Evolutionary conservation across 2,888 invertebrate species (phyloP).

Genomic region (Beris chalybata): DNA sequence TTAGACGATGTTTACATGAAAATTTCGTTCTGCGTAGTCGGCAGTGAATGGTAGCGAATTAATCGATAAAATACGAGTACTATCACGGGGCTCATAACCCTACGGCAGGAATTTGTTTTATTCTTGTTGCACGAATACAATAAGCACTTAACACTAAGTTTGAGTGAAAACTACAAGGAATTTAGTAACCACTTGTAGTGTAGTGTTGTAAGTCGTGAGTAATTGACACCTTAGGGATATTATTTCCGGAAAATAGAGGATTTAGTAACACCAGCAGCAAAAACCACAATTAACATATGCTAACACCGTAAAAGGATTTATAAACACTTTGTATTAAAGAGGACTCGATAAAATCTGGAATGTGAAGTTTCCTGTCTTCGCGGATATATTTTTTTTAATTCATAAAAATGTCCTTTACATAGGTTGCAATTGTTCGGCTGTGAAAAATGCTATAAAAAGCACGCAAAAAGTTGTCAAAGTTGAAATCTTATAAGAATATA

Average conservation of each 20-base stretch:
- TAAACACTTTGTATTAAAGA: not conserved
- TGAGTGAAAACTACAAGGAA: not conserved
- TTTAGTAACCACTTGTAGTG: constrained; percentile 15
- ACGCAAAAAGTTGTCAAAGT: no score
- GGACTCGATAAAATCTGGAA: no score
- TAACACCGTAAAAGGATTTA: not conserved
- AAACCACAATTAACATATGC: constrained; percentile 13
- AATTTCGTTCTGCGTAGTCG: constrained; percentile 19
- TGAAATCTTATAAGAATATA: no score
- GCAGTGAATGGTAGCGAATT: constrained; percentile 23
- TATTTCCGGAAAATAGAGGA: not conserved
- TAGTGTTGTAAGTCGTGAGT: not conserved
- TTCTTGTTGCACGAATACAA: not conserved
- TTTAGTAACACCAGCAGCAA: not conserved
- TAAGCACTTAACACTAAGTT: not conserved
- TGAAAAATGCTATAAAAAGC: no score
- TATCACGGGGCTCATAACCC: constrained; percentile 26
- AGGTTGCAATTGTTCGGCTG: no score
- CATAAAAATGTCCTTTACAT: no score
- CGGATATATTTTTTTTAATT: no score
- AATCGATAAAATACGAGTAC: constrained; percentile 25
- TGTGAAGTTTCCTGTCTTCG: no score
- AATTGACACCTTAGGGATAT: constrained; percentile 27
- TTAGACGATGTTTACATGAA: constrained; percentile 15
- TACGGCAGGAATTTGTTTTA: constrained; percentile 2